Evolutionary conservation across 1,140 invertebrate species (phyloP), one percentile per base, ranked within the genome.

Genomic region (Tetramorium parvispinum): DNA sequence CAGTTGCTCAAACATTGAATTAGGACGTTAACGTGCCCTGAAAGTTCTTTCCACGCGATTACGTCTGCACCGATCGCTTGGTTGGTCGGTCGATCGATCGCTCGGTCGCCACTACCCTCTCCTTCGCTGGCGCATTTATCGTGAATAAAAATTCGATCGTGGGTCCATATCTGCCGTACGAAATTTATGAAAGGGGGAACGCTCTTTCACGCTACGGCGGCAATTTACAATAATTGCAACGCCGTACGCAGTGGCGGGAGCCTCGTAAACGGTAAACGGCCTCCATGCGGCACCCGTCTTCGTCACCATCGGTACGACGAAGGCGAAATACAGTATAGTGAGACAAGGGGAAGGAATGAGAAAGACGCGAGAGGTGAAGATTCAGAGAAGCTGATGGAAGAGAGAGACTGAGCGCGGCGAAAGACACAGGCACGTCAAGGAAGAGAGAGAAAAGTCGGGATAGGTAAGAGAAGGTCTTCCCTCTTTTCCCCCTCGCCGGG

Each of bases 221-320:
- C 85, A 89, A 90, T 87, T 87, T 85, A 37, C 73, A 53, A 68
- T 89, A 89, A 89, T 90, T 82, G 73, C 78, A 18, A 70, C 24
- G 51, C 11, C 24, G 32, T 79, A 78, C 65, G 65, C 77, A 32
- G 7, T 70, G 55, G 37, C 37, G 78, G 59, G 51, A 83, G 40
- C 51, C 46, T 81, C 49, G 77, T 61, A 65, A 90, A 87, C 68
- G 37, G 85, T 79, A 85, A 90, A 90, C 88, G 79, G 43, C 16
- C n/a, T 32, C 43, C 43, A 10, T 63, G 24, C 11, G 51, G 43
- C n/a, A 37, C n/a, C 27, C 75, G 46, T 32, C 32, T 49, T 8
- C 40, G 85, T 37, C 21, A 24, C 7, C 27, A 57, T 55, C 37
- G n/a, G 11, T 8, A 55, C 40, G 43, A 59, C 16, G 24, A 71